phyloP scores from a whole-genome alignment of 2,888 invertebrate species.

The Crematogaster levior region DNA sequence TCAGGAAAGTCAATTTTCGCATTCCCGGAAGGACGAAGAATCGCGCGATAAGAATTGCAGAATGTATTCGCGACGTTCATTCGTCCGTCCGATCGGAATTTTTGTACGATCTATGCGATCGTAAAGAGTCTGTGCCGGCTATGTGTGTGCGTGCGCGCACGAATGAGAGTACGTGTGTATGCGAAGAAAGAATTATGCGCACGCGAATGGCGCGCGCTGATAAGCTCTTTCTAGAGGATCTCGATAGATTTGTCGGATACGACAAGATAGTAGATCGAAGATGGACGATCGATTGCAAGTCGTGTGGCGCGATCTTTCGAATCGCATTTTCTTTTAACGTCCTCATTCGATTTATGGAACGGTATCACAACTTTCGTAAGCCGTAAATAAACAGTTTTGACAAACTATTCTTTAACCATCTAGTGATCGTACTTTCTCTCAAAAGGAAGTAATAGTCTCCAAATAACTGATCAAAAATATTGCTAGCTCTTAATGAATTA shows the following conservation, averaged over 20 bases:
- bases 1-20: constrained; percentile 54
- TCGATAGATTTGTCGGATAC: constrained; percentile 43
- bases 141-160: background rate
- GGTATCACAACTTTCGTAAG: background rate
- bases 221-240: constrained; percentile 46
- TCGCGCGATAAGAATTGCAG: constrained; percentile 46
- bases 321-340: background rate
- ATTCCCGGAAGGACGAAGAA: constrained; percentile 43
- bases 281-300: constrained; percentile 1
- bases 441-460: background rate
- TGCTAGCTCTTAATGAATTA: background rate
- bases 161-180: background rate
- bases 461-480: background rate
- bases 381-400: background rate
- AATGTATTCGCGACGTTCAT: constrained; percentile 52
- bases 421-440: background rate
- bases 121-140: constrained; percentile 29
- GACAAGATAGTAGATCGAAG: constrained; percentile 30
- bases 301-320: constrained; percentile 5
- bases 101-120: constrained; percentile 47
- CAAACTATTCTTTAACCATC: background rate
- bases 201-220: constrained; percentile 39
- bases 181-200: constrained; percentile 22
- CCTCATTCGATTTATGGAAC: background rate
- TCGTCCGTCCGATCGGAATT: constrained; percentile 45